Base-by-base conservation (phyloP, 1,140 invertebrate genomes). In the Drosophila lowei region DNA sequence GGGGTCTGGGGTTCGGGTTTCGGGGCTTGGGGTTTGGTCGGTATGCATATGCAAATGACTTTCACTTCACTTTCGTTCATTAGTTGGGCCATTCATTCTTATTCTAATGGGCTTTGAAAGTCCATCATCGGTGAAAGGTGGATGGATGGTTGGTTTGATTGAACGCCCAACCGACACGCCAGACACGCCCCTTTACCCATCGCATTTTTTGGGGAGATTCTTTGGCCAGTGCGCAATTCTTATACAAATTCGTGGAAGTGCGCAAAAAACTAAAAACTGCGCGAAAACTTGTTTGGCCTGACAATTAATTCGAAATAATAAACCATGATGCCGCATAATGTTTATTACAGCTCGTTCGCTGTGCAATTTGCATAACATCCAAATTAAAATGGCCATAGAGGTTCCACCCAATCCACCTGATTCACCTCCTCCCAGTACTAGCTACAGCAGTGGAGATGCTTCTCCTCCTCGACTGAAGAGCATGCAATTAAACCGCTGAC, bases 61-160 rank as follows among this genome's bases (percentile, higher is more conserved):
- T 88, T 88, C 83, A 88, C 83, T 88, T 88, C 67, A 88, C 83
- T 88, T 88, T 88, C 83, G 42, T 88, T 88, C 75, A 76, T 83
- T 88, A 78, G 67, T 44, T 48, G 61, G n/a, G 44, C 41, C 38
- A 62, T 84, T 79, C 63, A 79, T 88, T 88, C 83, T 88, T 83
- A 88, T 89, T 88, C 83, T 89, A 88, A 86, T 81, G 30, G 42
- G 58, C 56, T 47, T 13, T 57, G 73, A 73, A 77, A 79, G 49
- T 64, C 66, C 52, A 72, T 76, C 30, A 34, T 9, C 42, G 78
- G 83, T 70, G 83, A 86, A 86, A 86, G 83, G 80, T 64, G 55
- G 11, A 25, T 25, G 23, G 34, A 52, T 52, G 28, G 44, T 47
- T 34, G 13, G 18, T 8, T 16, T 50, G 57, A 63, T 57, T 18